Evolutionary conservation across 1,140 invertebrate species (phyloP).

Genomic region (Macrosteles quadrilineatus): DNA sequence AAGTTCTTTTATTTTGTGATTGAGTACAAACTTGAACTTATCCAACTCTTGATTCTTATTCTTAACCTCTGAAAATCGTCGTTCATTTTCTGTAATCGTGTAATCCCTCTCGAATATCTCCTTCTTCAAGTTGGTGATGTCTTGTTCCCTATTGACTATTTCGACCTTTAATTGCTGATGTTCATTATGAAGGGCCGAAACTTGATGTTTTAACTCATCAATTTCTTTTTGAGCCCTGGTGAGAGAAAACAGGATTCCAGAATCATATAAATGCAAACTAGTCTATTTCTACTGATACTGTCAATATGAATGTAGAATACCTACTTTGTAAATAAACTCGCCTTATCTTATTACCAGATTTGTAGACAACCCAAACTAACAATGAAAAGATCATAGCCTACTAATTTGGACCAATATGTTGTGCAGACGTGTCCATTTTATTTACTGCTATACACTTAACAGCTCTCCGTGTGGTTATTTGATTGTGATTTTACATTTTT

Average conservation of each 20-base stretch:
- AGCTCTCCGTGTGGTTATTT: no score
- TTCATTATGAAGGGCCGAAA: constrained; percentile 63
- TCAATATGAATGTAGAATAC: no score
- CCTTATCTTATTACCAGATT: no score
- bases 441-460: no score
- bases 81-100: constrained; percentile 83
- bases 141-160: constrained; percentile 69
- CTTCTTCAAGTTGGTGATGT: constrained; percentile 72
- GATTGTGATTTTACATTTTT: no score
- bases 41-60: constrained; percentile 85
- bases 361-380: no score
- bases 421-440: no score
- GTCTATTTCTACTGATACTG: no score
- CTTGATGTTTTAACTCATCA: constrained; percentile 69
- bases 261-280: background rate
- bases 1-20: constrained; percentile 85
- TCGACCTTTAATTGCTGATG: constrained; percentile 65
- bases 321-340: no score
- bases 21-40: constrained; percentile 87
- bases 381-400: no score
- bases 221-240: constrained; percentile 63
- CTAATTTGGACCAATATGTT: no score
- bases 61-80: constrained; percentile 78
- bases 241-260: background rate
- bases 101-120: constrained; percentile 77